Conservation (phyloP, 2,113 vertebrate species). For the Poecilia latipinna region DNA sequence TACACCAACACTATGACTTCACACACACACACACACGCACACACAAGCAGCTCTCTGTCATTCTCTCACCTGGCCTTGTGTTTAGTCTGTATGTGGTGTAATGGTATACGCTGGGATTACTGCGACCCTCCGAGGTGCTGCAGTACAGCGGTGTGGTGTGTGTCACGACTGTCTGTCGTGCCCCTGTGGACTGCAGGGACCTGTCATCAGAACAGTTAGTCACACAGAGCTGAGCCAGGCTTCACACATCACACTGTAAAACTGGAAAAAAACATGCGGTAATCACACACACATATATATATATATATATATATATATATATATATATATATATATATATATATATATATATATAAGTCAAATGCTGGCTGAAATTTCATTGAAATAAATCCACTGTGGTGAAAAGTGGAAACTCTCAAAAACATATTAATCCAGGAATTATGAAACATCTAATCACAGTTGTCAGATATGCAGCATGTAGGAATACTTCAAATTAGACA, state of each 20-base stretch:
- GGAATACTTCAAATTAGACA: no score
- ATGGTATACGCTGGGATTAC: constrained; percentile 75
- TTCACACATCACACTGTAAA: constrained; percentile 38
- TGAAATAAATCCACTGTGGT: no score
- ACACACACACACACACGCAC: constrained; percentile 7
- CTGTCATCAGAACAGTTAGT: constrained; percentile 57
- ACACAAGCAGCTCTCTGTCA: constrained; percentile 49
- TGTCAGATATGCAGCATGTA: no score
- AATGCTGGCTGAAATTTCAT: no score
- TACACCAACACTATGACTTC: constrained; percentile 26
- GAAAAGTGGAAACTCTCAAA: no score
- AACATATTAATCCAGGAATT: no score
- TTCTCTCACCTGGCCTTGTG: constrained; percentile 76
- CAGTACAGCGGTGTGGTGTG: constrained; percentile 56
- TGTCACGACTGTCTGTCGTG: constrained; percentile 65
- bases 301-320: no score
- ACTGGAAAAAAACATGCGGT: constrained; percentile 41
- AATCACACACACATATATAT: no score
- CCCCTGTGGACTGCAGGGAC: constrained; percentile 37
- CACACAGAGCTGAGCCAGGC: constrained; percentile 49
- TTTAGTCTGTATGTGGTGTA: constrained; percentile 77
- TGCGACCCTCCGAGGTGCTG: constrained; percentile 55
- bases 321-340: no score
- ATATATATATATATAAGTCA: no score
- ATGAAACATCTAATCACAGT: no score